Base-by-base conservation (phyloP, 2,113 vertebrate species). In the Merops nubicus region DNA sequence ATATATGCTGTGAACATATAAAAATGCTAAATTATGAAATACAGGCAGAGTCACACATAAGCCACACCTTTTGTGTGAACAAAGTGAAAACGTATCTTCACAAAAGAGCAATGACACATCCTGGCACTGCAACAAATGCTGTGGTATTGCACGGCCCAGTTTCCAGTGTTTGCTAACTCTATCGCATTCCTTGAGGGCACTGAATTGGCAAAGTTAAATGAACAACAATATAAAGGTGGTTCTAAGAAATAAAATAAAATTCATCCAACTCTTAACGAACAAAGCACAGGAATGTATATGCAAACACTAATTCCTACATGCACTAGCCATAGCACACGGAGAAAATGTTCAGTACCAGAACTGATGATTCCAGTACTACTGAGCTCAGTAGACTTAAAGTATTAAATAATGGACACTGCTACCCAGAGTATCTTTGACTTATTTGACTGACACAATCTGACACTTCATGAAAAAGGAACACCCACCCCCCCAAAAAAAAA, bases 91-190 rank as follows among this genome's bases (percentile, higher is more conserved):
- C 1, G 1, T 9, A 29, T 28, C 60, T 57, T 51, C 23, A 50
- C 12, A 53, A 59, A 53, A 76, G 74, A 29, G 21, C 4, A 45
- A 20, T 8, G 62, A 42, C 10, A 31, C 36, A 40, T n/a, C n/a
- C 17, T 63, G 15, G 12, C 12, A 34, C 11, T 65, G 11, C 23
- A 68, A 23, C 21, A 56, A 68, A 42, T 12, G 15, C 7, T 3
- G 0, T 4, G 16, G 18, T 28, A 43, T 5, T 7, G 2, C 15
- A 31, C 5, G 5, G 20, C 15, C 16, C 36, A 5, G 2, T 17
- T 78, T 36, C 38, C 72, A 33, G 21, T 26, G 2, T 57, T 70
- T 90, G 8, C 10, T 26, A 34, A 15, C 21, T 47, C 28, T 42
- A 2, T 3, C 20, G 1, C 31, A 19, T 23, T 50, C 29, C 18